These are phyloP conservation scores for Ephialtes manifestator DNA, from an alignment of 2,888 invertebrate genomes.

Conservation along the genomic window DNA sequence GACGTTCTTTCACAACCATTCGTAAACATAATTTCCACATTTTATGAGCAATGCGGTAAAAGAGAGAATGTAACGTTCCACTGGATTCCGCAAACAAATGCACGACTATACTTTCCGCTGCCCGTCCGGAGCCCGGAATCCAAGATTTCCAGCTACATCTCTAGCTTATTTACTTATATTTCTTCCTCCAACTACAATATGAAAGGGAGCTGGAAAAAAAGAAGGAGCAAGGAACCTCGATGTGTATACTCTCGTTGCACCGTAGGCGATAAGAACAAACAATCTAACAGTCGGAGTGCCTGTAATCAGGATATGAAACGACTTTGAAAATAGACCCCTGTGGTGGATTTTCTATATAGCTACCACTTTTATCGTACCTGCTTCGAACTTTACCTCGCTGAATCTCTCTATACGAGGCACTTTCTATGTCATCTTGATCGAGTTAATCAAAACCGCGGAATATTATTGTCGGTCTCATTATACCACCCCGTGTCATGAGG, in stretches of 20 bases:
- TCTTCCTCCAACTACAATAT: background rate
- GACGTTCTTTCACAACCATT: background rate
- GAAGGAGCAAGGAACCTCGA: background rate
- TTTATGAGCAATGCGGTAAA: background rate
- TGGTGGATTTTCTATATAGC: conserved; percentile 8
- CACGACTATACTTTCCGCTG: background rate
- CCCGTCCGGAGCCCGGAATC: background rate
- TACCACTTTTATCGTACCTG: conserved; percentile 10
- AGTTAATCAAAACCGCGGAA: conserved; percentile 60
- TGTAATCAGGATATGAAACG: conserved; percentile 41
- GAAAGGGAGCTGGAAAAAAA: background rate
- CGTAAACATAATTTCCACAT: background rate
- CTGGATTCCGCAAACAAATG: background rate
- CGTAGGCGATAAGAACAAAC: conserved; percentile 8
- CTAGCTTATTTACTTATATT: background rate
- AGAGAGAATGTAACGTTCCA: background rate
- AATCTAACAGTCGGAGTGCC: conserved; percentile 10
- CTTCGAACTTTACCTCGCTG: conserved; percentile 28
- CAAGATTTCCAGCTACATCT: background rate
- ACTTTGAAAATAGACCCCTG: conserved; percentile 31
- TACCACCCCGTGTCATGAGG: conserved; percentile 6
- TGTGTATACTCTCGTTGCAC: background rate
- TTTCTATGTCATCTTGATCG: conserved; percentile 39
- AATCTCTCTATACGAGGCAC: background rate
- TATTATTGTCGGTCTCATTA: conserved; percentile 49